Evolutionary conservation across 2,888 invertebrate species (phyloP), one percentile per base, ranked within the genome.

Genomic region (Tinea semifulvella): DNA sequence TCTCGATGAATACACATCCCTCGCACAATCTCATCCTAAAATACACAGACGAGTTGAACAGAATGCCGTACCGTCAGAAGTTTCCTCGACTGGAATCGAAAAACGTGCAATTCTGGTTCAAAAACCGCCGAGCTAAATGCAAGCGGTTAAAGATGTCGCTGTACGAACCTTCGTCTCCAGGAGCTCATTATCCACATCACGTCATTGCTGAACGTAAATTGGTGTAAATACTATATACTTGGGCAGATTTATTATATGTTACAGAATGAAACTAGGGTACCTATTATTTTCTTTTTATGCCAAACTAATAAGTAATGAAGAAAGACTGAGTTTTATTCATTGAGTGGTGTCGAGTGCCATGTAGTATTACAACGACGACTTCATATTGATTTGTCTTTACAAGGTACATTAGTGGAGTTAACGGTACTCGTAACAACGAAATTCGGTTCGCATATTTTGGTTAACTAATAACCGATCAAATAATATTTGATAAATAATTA

Each of bases 71-170:
- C 71, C 83, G 98, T 61, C 97, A 97, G 76, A 98, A 98, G 74
- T 99, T 98, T 71, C 99, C 98, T 1, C 89, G 95, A n/a, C 84
- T 99, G 50, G 98, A 98, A 69, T 96, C 98, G 35, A 98, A 98
- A 82, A 99, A 99, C 68, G 98, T 99, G 53, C 98, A 99, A 75
- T 96, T 99, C 70, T 99, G 99, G 99, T 99, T 98, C 79, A 98
- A 98, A 73, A 99, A 99, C 68, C 90, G 98, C 35, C 86, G 99
- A 47, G 99, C 99, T 55, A 99, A 99, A 77, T 96, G 96, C 73
- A 99, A 99, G 81, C 86, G 98, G 48, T 84, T 98, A 61, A 94
- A 95, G 74, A 93, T 94, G 92, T 91, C 93, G 0, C 72, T 93
- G 35, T 93, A 92, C 62, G 93, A 93, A 61, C 86, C 84, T 31